phyloP scores from a whole-genome alignment of 2,113 vertebrate genomes.

The Anhinga rufa region DNA sequence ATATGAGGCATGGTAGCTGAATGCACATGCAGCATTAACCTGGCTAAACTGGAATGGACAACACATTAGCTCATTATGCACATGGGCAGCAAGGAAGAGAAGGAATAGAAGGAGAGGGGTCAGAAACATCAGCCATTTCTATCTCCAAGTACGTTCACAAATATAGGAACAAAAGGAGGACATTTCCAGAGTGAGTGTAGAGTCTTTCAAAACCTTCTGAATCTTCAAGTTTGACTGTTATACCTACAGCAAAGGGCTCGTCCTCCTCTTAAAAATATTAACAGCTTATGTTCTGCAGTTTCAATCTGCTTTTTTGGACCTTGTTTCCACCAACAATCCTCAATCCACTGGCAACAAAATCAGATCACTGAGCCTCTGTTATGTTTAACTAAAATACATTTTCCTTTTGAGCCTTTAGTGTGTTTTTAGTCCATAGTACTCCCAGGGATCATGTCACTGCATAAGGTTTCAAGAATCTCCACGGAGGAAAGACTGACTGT shows the following conservation, averaged over 20 bases:
- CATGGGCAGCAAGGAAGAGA: not conserved
- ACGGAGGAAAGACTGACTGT: not conserved
- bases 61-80: rapidly evolving
- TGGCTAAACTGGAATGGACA: not conserved
- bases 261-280: not conserved
- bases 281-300: not conserved
- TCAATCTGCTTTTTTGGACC: not conserved
- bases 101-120: not conserved
- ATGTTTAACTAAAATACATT: not conserved
- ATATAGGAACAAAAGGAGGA: not conserved
- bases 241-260: not conserved
- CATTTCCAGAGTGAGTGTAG: not conserved
- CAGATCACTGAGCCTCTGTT: not conserved
- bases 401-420: not conserved
- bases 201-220: not conserved
- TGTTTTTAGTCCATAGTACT: not conserved
- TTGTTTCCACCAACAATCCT: not conserved
- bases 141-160: not conserved
- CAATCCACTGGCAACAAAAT: not conserved
- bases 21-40: not conserved
- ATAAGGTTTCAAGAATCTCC: not conserved
- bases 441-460: not conserved
- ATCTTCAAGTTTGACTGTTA: not conserved
- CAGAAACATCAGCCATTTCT: not conserved
- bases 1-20: not conserved